Evolutionary conservation across 2,888 invertebrate genomes (phyloP).

Genomic region (Cantharis flavilabris): DNA sequence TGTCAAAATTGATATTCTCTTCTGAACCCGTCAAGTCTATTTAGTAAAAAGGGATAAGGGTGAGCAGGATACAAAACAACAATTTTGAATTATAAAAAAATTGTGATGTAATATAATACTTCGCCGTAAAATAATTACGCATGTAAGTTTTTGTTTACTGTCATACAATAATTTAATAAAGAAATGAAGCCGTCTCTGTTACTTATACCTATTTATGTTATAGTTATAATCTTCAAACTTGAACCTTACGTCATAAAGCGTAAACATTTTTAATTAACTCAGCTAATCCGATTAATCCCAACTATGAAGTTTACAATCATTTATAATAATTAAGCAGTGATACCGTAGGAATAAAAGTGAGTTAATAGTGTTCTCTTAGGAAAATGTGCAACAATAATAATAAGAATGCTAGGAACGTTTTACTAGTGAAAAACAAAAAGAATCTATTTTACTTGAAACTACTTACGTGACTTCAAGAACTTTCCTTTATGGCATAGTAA

Average conservation of each 20-base stretch:
- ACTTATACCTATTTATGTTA: not conserved
- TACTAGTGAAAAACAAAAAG: slow-evolving; percentile 1
- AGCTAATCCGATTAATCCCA: too few species aligned
- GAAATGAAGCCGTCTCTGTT: not conserved
- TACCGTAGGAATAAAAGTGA: not conserved
- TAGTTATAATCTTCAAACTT: too few species aligned
- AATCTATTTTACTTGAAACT: slow-evolving; percentile 9
- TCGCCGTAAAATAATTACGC: not conserved
- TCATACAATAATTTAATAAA: not conserved
- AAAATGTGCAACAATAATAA: not conserved
- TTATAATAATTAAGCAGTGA: too few species aligned
- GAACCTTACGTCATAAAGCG: too few species aligned
- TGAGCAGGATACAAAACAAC: not conserved
- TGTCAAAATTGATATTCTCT: not conserved
- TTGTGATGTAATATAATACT: not conserved
- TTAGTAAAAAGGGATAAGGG: not conserved
- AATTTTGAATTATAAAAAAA: not conserved
- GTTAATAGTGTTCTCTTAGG: not conserved
- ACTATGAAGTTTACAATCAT: too few species aligned
- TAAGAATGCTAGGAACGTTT: slow-evolving; percentile 8
- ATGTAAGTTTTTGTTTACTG: not conserved
- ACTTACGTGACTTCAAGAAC: slow-evolving; percentile 14
- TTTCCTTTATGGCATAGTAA: slow-evolving; percentile 1
- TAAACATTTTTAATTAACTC: too few species aligned
- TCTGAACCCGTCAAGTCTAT: not conserved